Base-by-base conservation (phyloP, 2,797 vertebrate genomes). In the Ptychadena robeensis region DNA sequence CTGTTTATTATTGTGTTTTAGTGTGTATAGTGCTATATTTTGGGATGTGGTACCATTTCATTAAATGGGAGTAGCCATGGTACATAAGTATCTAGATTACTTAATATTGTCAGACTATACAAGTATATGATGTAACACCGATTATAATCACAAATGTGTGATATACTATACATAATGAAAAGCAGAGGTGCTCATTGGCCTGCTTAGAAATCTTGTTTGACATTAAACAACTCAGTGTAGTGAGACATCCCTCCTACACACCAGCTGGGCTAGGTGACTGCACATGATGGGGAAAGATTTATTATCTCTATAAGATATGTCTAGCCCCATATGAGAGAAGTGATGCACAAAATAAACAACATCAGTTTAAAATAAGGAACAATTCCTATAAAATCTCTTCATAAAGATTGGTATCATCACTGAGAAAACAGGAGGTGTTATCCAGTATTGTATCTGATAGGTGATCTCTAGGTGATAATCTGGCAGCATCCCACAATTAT, bases 241-340 rank as follows among this genome's bases (percentile, higher is more conserved):
- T 31, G 31, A 79, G 76, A 79, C 65, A 59, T 65, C 64, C 37
- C 76, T 57, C 65, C 65, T 66, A 79, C 76, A 57, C 76, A 79
- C 65, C 76, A 69, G 65, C 65, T 79, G 76, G 31, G 27, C 37
- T 48, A 48, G 5, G 35, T 66, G 35, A 77, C 61, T 65, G 15
- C 15, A 38, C 73, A 64, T 38, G 37, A 77, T 65, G 37, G 30
- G 44, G 15, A 77, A n/a, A n/a, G 11, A 67, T 15, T 25, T 31
- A 67, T 77, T 30, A 44, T 77, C 37, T 53, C 30, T 44, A 10
- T 34, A 64, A 8, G 34, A 25, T 35, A 77, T 34, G 18, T 22
- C 18, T 5, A 6, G 44, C 22, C 44, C 22, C 44, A 22, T 48
- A 18, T 48, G 15, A 61, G 25, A 28, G 27, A 61, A 11, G 9